Evolutionary conservation across 2,797 vertebrate species (phyloP), one percentile per base, ranked within the genome.

Genomic region (Sphenopsis melanotis): DNA sequence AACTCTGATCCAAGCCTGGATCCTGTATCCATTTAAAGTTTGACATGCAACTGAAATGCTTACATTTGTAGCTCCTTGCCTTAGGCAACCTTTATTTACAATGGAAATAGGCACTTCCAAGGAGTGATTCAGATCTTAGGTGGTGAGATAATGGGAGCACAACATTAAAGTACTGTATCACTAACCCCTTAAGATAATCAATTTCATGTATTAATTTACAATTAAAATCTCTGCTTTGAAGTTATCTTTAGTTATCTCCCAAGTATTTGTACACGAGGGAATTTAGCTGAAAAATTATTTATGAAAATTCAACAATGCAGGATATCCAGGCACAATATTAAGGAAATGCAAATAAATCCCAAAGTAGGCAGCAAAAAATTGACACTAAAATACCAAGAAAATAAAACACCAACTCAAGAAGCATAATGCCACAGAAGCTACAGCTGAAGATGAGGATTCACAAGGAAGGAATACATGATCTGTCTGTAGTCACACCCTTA

Each of bases 181-280:
- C 34, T 83, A 77, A 65, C 61, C 26, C 23, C 65, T 61, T 93
- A 90, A 95, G 75, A 92, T 85, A 94, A 96, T 96, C 15, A 87
- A 89, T 92, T 94, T 91, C 59, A 44, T 87, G 53, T 89, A 83
- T 89, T 93, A 60, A 95, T 96, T 95, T 94, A 86, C 85, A 95
- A 95, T 93, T 97, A 85, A 96, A 94, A 96, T 95, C 8, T 89
- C 24, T 85, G 29, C 94, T 96, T 96, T 97, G 95, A 97, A 95
- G 94, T 81, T 92, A 60, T 95, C 61, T 95, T 65, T 83, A 36
- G 87, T 91, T 95, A 55, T 92, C 34, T 18, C 57, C 42, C 57
- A 85, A 83, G 69, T 47, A 85, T 83, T 85, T 32, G 8, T 52
- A 72, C 72, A 78, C 12, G 11, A 74, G 91, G 47, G 82, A 92